Percentiles rank a stretch among this genome's conserved stretches.
Conservation (phyloP, 2,888 invertebrate genomes). For the Chaetogeoica ovagalla region DNA sequence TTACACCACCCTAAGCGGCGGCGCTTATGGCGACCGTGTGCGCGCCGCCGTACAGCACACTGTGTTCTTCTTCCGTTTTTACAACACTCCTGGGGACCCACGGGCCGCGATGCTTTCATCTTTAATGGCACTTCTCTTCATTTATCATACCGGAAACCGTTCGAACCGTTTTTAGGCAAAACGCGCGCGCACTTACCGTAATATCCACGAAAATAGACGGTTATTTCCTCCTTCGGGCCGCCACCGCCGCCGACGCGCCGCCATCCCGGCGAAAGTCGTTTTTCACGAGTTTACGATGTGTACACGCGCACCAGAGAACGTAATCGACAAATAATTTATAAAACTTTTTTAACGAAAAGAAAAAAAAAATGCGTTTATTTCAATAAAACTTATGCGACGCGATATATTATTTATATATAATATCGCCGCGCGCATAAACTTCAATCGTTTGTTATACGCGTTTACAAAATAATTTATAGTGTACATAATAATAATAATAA, state of each 20-base stretch:
- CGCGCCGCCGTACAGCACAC: no score
- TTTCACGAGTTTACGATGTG: slow-evolving; percentile 17
- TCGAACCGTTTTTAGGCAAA: neutral
- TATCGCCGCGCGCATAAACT: no score
- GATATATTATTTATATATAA: no score
- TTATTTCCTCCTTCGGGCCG: neutral
- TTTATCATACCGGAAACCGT: slow-evolving; percentile 51
- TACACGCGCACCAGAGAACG: neutral
- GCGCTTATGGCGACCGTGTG: slow-evolving; percentile 46
- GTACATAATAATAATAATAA: no score
- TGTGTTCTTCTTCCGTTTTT: slow-evolving; percentile 43
- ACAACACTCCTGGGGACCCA: slow-evolving; percentile 52
- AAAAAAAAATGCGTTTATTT: neutral
- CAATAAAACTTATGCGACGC: neutral
- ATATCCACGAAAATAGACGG: slow-evolving; percentile 13
- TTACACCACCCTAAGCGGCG: slow-evolving; percentile 33
- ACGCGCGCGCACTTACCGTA: slow-evolving; percentile 33
- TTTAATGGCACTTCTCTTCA: slow-evolving; percentile 52
- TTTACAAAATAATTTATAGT: no score
- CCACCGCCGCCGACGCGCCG: no score
- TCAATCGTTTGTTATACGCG: no score
- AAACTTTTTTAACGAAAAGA: no score
- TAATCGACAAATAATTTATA: slow-evolving; percentile 19
- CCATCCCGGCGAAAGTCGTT: neutral
- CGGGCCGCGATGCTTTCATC: slow-evolving; percentile 33